Conservation (phyloP, 2,888 invertebrate species). For the Sphaerophoria rueppellii region DNA sequence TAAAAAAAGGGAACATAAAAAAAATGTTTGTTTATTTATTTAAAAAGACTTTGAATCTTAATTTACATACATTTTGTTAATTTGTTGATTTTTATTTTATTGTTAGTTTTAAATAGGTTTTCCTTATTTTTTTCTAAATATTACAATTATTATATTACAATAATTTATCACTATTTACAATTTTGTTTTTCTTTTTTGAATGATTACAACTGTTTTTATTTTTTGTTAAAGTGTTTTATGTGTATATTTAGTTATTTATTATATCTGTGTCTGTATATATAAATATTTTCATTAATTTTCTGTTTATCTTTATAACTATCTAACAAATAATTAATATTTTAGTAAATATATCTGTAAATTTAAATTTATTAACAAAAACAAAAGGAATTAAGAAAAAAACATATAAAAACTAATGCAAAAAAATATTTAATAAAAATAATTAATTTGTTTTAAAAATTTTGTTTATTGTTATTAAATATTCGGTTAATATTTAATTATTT, state of each 20-base stretch:
- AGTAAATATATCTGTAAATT: slow-evolving; percentile 67
- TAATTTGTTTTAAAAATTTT: slow-evolving; percentile 43
- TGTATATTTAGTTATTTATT: slow-evolving; percentile 28
- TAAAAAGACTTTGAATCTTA: slow-evolving; percentile 29
- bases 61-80: slow-evolving; percentile 29
- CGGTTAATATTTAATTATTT: slow-evolving; percentile 44
- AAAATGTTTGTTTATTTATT: slow-evolving; percentile 12
- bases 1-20: slow-evolving; percentile 23
- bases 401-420: slow-evolving; percentile 58
- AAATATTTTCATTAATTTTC: slow-evolving; percentile 52
- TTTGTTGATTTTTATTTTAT: slow-evolving; percentile 15
- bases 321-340: slow-evolving; percentile 67
- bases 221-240: slow-evolving; percentile 17
- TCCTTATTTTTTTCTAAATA: slow-evolving; percentile 29
- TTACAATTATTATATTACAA: slow-evolving; percentile 57
- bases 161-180: slow-evolving; percentile 71
- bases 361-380: slow-evolving; percentile 55
- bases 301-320: slow-evolving; percentile 64
- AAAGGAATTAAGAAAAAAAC: slow-evolving; percentile 75
- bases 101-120: slow-evolving; percentile 31
- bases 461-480: slow-evolving; percentile 47
- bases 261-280: slow-evolving; percentile 55
- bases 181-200: slow-evolving; percentile 16
- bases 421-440: slow-evolving; percentile 39
- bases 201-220: slow-evolving; percentile 51